These are phyloP conservation scores for Microplitis deprimator DNA, from an alignment of 2,888 invertebrate genomes.

Conservation along the genomic window DNA sequence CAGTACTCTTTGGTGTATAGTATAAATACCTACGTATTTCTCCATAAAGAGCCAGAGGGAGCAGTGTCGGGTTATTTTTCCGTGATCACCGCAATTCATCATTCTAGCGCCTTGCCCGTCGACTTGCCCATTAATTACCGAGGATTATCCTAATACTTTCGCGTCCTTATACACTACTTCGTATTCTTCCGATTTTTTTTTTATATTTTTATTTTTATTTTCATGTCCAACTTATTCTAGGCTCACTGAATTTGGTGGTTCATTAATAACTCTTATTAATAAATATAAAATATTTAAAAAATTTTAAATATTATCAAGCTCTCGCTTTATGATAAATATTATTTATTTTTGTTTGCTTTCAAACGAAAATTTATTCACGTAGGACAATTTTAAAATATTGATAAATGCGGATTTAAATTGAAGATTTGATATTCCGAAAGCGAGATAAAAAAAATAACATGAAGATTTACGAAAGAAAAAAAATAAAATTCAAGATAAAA, in stretches of 20 bases:
- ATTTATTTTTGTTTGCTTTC: not conserved
- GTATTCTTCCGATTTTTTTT: not conserved
- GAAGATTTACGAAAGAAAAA: no score
- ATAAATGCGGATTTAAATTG: no score
- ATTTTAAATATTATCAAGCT: not conserved
- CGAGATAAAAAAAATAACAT: no score
- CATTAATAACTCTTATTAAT: not conserved
- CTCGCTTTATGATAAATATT: no score
- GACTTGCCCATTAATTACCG: slow-evolving; percentile 50
- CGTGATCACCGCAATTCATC: slow-evolving; percentile 49
- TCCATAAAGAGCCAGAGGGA: not conserved
- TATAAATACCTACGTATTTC: slow-evolving; percentile 26
- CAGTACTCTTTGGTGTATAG: slow-evolving; percentile 18
- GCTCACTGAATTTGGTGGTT: not conserved
- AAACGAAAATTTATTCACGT: not conserved
- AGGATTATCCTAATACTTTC: slow-evolving; percentile 44
- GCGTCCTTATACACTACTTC: slow-evolving; percentile 10
- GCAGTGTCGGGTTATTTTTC: slow-evolving; percentile 32
- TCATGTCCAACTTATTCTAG: not conserved
- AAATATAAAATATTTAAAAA: not conserved
- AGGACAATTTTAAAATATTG: no score
- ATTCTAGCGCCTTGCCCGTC: slow-evolving; percentile 51
- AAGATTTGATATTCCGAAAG: no score
- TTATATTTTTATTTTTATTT: not conserved
- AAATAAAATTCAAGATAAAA: not conserved